Conservation (phyloP, 2,888 invertebrate species). For the Drosophila niveifrons region DNA sequence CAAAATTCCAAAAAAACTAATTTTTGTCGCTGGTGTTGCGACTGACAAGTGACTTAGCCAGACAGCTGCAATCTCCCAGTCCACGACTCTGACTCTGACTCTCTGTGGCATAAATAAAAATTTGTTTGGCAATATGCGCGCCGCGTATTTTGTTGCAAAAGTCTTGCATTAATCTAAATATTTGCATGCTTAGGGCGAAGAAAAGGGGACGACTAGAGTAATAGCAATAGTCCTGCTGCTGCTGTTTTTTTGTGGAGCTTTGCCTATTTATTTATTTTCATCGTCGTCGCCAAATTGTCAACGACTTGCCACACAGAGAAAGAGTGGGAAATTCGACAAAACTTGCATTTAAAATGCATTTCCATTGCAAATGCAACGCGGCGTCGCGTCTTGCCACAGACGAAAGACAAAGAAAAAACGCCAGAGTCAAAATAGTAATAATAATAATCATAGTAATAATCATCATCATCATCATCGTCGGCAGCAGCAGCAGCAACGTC, state of each 20-base stretch:
- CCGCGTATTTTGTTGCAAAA: conserved; percentile 79
- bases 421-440: conserved; percentile 52
- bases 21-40: conserved; percentile 65
- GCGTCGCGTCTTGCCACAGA: conserved; percentile 33
- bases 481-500: conserved; percentile 8
- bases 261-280: conserved; percentile 78
- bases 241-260: conserved; percentile 33
- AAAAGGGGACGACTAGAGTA: conserved; percentile 19
- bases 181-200: conserved; percentile 69
- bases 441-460: conserved; percentile 33
- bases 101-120: conserved; percentile 70
- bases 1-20: conserved; percentile 40
- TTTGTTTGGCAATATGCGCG: conserved; percentile 79
- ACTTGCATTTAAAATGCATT: conserved; percentile 74
- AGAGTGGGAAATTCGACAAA: conserved; percentile 30
- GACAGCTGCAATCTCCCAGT: conserved; percentile 22
- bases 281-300: conserved; percentile 74
- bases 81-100: neutral
- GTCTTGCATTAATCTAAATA: conserved; percentile 80
- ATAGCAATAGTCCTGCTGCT: conserved; percentile 36
- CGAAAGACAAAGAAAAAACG: conserved; percentile 43
- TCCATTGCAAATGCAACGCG: conserved; percentile 64
- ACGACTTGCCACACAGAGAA: conserved; percentile 52
- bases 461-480: conserved; percentile 20
- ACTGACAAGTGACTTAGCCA: conserved; percentile 62